phyloP scores from a whole-genome alignment of 2,888 invertebrate species.

The Callyntrura sp. region DNA sequence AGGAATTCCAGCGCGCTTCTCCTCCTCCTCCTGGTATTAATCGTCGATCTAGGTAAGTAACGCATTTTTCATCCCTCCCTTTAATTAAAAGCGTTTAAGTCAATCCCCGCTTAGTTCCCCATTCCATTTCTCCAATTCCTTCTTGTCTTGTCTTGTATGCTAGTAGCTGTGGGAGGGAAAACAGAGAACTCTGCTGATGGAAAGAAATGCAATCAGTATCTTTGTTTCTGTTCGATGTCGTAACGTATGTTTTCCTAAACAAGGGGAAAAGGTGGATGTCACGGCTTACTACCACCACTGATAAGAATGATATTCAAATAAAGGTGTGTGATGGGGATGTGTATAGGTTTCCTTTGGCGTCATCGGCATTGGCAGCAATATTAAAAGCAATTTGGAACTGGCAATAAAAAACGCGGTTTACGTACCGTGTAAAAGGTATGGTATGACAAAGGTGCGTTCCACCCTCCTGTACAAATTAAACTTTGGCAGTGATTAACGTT shows the following conservation, averaged over 20 bases:
- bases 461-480: constrained; percentile 54
- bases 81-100: constrained; percentile 82
- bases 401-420: not conserved
- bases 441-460: not conserved
- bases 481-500: constrained; percentile 74
- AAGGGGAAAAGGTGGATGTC: not conserved
- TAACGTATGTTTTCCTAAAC: not conserved
- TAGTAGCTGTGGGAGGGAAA: not conserved
- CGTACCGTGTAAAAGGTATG: not conserved
- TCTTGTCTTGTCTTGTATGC: not conserved
- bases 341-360: not conserved
- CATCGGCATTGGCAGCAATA: not conserved
- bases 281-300: not conserved
- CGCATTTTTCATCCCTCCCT: constrained; percentile 82
- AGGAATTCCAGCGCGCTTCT: constrained; percentile 80
- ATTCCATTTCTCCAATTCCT: not conserved
- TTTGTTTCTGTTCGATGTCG: constrained; percentile 3
- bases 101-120: constrained; percentile 65
- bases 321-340: not conserved
- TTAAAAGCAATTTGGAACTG: not conserved
- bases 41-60: constrained; percentile 83
- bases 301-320: not conserved
- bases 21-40: constrained; percentile 81
- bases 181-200: not conserved
- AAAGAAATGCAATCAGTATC: too few relatives aligned